These are phyloP conservation scores for Petrolisthes manimaculis DNA, from an alignment of 2,888 invertebrate species.

Conservation along the genomic window DNA sequence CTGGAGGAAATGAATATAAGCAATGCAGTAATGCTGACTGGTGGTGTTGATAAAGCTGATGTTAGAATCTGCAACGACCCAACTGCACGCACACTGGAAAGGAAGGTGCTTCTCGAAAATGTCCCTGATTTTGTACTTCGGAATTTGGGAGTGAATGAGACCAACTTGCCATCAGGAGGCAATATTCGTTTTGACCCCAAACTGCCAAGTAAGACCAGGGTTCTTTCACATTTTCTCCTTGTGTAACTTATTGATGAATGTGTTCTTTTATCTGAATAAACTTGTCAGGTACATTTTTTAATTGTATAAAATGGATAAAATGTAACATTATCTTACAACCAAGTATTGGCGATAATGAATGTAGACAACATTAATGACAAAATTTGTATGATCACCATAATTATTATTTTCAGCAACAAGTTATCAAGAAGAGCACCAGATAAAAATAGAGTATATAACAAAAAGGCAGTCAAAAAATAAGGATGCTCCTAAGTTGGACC, in stretches of 20 bases:
- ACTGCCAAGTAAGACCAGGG: constrained; percentile 14
- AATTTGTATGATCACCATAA: no score
- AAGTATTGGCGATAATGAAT: no score
- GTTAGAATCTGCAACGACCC: constrained; percentile 40
- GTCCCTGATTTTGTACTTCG: constrained; percentile 41
- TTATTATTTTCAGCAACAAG: constrained; percentile 39
- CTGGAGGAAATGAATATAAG: constrained; percentile 25
- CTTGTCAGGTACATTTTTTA: background rate
- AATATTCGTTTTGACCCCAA: constrained; percentile 21
- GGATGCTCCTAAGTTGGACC: constrained; percentile 37
- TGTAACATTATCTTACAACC: no score
- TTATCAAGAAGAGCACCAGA: constrained; percentile 33
- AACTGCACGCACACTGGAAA: constrained; percentile 22
- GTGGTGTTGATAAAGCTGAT: constrained; percentile 37
- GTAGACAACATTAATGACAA: no score
- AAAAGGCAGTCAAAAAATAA: constrained; percentile 37
- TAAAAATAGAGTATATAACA: constrained; percentile 42
- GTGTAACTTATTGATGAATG: background rate
- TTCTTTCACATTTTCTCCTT: background rate
- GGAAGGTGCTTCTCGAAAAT: constrained; percentile 40
- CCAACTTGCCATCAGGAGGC: background rate
- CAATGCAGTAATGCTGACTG: constrained; percentile 37
- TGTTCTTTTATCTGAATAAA: background rate
- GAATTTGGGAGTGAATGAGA: constrained; percentile 32
- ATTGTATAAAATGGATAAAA: no score